Evolutionary conservation across 2,797 vertebrate genomes (phyloP).

Genomic region (Karalla daura): DNA sequence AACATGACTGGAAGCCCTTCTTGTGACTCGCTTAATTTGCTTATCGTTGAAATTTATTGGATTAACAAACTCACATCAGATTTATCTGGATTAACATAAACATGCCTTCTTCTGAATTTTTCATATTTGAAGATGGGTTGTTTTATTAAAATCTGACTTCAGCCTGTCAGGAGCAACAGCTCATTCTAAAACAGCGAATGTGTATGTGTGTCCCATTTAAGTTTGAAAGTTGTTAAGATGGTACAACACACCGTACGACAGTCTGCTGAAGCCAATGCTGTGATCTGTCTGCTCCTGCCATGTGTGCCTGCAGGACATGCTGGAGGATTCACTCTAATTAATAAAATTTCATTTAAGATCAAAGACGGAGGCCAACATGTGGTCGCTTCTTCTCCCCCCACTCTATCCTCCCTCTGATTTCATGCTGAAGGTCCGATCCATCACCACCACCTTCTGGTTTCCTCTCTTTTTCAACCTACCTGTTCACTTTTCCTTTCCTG

Average conservation of each 20-base stretch:
- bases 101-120: no score
- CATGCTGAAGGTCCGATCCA: constrained; percentile 24
- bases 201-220: no score
- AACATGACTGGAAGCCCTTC: no score
- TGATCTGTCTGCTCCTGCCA: constrained; percentile 36
- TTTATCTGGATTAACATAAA: no score
- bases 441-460: constrained; percentile 14
- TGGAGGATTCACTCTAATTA: constrained; percentile 50
- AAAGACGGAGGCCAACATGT: constrained; percentile 41
- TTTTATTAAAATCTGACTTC: no score
- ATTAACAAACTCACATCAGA: no score
- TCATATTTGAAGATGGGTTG: no score
- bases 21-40: no score
- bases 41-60: no score
- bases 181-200: no score
- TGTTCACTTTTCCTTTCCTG: neutral
- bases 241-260: neutral
- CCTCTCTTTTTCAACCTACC: constrained; percentile 7
- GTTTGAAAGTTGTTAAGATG: neutral
- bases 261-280: constrained; percentile 19
- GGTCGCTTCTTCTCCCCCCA: constrained; percentile 8
- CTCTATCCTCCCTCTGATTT: constrained; percentile 42
- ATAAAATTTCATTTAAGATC: constrained; percentile 50
- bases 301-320: constrained; percentile 14
- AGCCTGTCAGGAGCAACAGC: no score